Conservation (phyloP, 2,113 vertebrate genomes). For the Brachyhypopomus gauderio region DNA sequence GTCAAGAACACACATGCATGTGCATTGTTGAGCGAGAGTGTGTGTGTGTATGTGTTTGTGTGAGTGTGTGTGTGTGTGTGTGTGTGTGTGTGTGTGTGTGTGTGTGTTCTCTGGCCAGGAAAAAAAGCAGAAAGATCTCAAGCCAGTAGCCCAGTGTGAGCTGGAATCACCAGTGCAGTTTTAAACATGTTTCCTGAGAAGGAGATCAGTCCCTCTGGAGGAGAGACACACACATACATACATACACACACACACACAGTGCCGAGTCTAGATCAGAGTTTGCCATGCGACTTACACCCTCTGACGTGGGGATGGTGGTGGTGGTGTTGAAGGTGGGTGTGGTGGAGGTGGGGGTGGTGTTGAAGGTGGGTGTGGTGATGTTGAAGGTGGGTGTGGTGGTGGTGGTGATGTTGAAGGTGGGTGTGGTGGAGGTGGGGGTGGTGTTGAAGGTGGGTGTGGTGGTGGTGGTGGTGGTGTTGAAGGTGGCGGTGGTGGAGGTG, state of each 20-base stretch:
- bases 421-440: no score
- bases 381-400: no score
- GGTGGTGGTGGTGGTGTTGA: no score
- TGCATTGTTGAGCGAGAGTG: conserved; percentile 1
- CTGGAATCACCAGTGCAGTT: conserved; percentile 6
- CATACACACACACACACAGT: not conserved
- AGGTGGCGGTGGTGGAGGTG: no score
- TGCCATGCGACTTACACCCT: no score
- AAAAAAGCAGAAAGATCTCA: conserved; percentile 17
- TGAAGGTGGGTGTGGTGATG: no score
- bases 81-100: not conserved
- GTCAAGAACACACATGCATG: conserved; percentile 25
- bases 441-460: no score
- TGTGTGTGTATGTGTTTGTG: not conserved
- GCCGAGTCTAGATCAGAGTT: no score
- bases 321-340: no score
- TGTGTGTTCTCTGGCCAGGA: not conserved
- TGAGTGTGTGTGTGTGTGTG: not conserved
- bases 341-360: no score
- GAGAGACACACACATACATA: not conserved
- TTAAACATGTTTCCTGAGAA: not conserved
- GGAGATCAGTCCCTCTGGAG: conserved; percentile 2
- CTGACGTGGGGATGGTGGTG: no score
- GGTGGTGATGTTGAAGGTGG: no score
- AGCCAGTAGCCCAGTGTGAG: conserved; percentile 20